Percentiles rank a stretch among this genome's conserved stretches.
Evolutionary conservation across 2,113 vertebrate species (phyloP).

Genomic region (Camarhynchus parvulus): DNA sequence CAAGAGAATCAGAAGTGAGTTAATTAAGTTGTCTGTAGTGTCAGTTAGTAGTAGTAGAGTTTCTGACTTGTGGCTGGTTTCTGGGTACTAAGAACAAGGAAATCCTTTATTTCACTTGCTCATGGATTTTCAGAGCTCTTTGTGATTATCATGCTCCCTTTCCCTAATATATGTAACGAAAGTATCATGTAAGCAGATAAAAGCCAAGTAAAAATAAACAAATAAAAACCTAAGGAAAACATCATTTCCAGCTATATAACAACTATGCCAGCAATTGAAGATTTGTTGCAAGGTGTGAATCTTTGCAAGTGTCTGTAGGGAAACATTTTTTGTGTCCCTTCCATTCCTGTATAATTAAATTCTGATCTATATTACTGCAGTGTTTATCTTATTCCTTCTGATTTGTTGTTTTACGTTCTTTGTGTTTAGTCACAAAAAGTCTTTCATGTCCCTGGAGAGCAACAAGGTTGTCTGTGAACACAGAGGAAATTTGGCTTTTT

Average conservation of each 20-base stretch:
- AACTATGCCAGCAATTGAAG: background rate
- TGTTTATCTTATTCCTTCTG: background rate
- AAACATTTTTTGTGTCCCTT: background rate
- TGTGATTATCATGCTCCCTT: background rate
- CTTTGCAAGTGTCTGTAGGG: background rate
- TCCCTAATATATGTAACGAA: background rate
- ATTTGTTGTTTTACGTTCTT: background rate
- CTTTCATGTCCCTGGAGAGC: fast-evolving
- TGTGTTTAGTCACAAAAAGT: background rate
- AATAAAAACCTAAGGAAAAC: background rate
- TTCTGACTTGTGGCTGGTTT: background rate
- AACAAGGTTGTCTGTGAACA: background rate
- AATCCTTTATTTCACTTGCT: background rate
- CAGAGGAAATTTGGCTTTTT: background rate
- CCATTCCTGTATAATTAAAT: background rate
- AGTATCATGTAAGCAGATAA: background rate
- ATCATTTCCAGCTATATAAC: background rate
- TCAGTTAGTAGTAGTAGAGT: background rate
- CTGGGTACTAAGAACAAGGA: background rate
- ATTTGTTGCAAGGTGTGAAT: background rate
- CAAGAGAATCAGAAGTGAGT: background rate
- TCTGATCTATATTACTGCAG: background rate
- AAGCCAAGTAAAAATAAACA: background rate
- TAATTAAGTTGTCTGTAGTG: background rate
- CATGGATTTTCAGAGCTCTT: background rate